Evolutionary conservation across 2,113 vertebrate genomes (phyloP), one percentile per base, ranked within the genome.

Genomic region (Cyrtonyx montezumae): DNA sequence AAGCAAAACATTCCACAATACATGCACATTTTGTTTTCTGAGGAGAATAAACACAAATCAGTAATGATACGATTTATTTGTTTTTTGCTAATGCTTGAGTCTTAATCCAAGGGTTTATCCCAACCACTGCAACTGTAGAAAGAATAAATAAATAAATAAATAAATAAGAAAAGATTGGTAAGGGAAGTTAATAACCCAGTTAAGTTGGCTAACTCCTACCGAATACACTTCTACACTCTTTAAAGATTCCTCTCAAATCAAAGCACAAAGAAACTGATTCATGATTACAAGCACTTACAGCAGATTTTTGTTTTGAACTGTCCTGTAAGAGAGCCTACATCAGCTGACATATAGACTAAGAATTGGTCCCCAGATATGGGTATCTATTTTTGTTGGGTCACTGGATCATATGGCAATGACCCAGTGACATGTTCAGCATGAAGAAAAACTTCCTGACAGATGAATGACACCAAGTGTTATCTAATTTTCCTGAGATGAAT

Each of bases 271-370:
- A 87, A 63, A 91, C 74, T 74, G 34, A 42, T 77, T 32, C 25
- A 15, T 4, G 43, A 69, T 71, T 91, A 28, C 67, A 68, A 87
- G 48, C 66, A 82, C 49, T 85, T 70, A 26, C 4, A 74, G 65
- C 17, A 69, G 62, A 42, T 79, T 74, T 94, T 70, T 94, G 9
- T 40, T 79, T 77, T 87, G 84, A 93, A 77, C 11, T 79, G 36
- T 34, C 28, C 3, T 66, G 71, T 62, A 9, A 58, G 66, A 45
- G 17, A 82, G 12, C 23, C 30, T 82, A 22, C 65, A 55, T 73
- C 74, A 34, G 3, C 26, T 45, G 63, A 51, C 58, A 79, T 49
- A 45, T 79, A 25, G 34, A 45, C 18, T 49, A 49, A 65, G 40
- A 49, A 5, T n/a, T 66, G 32, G 11, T 84, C 30, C 53, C 55